Evolutionary conservation across 2,888 invertebrate species (phyloP).

Genomic region (Flexamia atlantica): DNA sequence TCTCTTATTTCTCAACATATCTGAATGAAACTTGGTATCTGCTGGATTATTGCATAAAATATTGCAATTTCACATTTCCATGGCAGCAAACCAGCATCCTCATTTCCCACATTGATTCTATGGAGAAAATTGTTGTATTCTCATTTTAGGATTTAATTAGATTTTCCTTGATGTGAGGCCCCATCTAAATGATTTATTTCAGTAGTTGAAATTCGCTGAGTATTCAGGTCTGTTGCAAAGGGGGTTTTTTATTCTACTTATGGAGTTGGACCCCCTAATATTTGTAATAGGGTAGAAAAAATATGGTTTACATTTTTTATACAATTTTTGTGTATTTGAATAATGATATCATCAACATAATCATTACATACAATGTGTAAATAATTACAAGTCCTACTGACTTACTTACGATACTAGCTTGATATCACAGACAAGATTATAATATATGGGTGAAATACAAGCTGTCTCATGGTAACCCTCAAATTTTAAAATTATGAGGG

Average conservation of each 20-base stretch:
- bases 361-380: slow-evolving; percentile 49
- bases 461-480: not conserved
- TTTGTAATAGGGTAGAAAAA: not conserved
- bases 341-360: slow-evolving; percentile 55
- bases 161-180: no score
- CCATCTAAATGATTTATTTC: no score
- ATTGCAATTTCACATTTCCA: no score
- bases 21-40: no score
- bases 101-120: no score
- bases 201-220: no score
- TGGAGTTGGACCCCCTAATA: no score
- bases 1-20: no score
- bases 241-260: not conserved
- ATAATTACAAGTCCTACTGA: slow-evolving; percentile 52
- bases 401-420: slow-evolving; percentile 49
- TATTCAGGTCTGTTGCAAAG: not conserved
- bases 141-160: no score
- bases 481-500: not conserved
- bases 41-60: no score
- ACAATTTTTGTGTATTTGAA: slow-evolving; percentile 53
- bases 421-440: slow-evolving; percentile 59
- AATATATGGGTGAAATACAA: slow-evolving; percentile 56
- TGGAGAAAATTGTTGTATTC: no score
- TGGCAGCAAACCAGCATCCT: no score
- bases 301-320: not conserved